Evolutionary conservation across 2,888 invertebrate genomes (phyloP).

Genomic region (Tenthredo scrophulariae): DNA sequence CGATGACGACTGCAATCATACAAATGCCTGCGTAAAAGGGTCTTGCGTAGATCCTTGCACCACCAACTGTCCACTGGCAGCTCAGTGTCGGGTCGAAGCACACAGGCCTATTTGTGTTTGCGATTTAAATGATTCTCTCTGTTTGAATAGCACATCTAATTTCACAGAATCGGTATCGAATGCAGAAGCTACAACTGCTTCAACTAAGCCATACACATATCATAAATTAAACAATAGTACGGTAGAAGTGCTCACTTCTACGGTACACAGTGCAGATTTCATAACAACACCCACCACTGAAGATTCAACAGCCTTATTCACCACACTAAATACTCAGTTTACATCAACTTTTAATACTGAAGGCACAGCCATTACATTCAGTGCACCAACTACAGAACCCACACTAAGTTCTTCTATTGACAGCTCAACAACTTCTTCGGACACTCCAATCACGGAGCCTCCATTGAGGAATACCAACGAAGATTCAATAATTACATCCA

Average conservation of each 20-base stretch:
- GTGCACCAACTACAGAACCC: background rate
- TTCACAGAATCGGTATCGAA: conserved; percentile 51
- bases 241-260: conserved; percentile 15
- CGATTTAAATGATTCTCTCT: conserved; percentile 55
- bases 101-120: conserved; percentile 92
- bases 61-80: conserved; percentile 87
- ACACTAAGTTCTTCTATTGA: conserved; percentile 50
- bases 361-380: background rate
- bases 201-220: background rate
- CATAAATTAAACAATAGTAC: conserved; percentile 26
- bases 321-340: background rate
- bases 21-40: conserved; percentile 91
- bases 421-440: conserved; percentile 27
- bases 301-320: background rate
- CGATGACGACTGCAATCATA: conserved; percentile 91
- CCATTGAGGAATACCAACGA: conserved; percentile 35
- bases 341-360: conserved; percentile 10
- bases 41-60: conserved; percentile 91
- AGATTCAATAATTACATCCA: conserved; percentile 36
- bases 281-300: conserved; percentile 4
- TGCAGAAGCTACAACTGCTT: conserved; percentile 11
- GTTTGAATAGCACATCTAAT: conserved; percentile 54
- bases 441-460: conserved; percentile 29
- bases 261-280: background rate
- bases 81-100: conserved; percentile 89